phyloP scores from a whole-genome alignment of 2,113 vertebrate genomes.

The Athene noctua region DNA sequence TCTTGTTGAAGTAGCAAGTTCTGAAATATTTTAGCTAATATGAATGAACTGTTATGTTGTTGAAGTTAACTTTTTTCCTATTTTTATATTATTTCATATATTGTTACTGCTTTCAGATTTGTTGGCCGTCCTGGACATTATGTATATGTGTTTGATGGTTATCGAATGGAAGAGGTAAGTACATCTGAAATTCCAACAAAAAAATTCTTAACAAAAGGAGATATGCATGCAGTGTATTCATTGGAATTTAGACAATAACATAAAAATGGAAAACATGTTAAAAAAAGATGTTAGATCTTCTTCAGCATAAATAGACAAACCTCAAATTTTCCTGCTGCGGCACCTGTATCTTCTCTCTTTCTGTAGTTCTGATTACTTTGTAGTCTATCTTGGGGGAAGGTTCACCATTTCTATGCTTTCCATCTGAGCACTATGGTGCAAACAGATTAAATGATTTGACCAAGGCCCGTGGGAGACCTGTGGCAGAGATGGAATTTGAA shows the following conservation, averaged over 20 bases:
- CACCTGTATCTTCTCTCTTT: neutral
- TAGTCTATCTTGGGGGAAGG: neutral
- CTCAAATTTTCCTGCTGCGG: neutral
- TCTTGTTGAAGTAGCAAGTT: neutral
- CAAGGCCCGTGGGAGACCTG: neutral
- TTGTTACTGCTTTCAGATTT: constrained; percentile 79
- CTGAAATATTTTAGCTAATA: neutral
- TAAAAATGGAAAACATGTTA: neutral
- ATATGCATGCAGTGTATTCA: neutral
- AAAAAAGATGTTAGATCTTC: neutral
- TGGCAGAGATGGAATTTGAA: neutral
- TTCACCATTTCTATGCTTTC: neutral
- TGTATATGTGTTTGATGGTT: constrained; percentile 89
- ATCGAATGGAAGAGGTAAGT: constrained; percentile 93
- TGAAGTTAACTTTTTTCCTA: neutral
- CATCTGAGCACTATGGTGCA: neutral
- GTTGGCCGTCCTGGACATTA: constrained; percentile 91
- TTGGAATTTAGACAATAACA: neutral
- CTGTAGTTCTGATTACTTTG: neutral
- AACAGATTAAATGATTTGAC: neutral
- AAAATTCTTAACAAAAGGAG: neutral
- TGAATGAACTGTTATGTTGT: neutral
- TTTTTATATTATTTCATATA: neutral
- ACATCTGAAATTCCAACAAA: neutral
- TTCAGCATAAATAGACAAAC: neutral